phyloP scores from a whole-genome alignment of 2,113 vertebrate species.

The Passer montanus region DNA sequence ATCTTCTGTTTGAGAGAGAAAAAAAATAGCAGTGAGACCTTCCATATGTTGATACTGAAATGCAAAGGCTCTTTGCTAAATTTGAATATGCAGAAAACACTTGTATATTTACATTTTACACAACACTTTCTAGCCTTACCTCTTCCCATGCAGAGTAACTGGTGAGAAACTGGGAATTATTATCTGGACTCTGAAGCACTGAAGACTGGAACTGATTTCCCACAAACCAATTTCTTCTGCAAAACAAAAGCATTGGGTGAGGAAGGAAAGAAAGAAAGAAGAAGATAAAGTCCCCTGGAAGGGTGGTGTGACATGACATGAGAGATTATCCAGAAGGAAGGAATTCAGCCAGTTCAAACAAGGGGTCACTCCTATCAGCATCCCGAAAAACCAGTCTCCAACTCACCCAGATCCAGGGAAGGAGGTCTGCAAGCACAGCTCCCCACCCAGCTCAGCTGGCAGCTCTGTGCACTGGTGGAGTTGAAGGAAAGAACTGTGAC shows the following conservation, averaged over 20 bases:
- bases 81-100: neutral
- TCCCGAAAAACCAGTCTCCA: neutral
- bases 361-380: neutral
- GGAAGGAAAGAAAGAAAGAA: neutral
- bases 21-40: neutral
- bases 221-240: neutral
- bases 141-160: neutral
- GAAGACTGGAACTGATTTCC: neutral
- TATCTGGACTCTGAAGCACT: neutral
- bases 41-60: neutral
- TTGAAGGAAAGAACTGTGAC: neutral
- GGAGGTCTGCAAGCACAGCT: neutral
- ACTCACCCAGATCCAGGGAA: constrained; percentile 15
- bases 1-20: neutral
- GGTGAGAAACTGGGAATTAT: neutral
- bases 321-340: neutral
- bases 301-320: neutral
- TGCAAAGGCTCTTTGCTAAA: neutral
- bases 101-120: neutral
- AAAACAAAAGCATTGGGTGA: neutral
- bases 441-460: neutral
- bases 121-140: neutral
- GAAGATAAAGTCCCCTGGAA: neutral
- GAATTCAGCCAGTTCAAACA: neutral
- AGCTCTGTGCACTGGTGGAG: neutral